These are phyloP conservation scores for Columba guinea DNA, from an alignment of 2,797 vertebrate species.

Conservation along the genomic window DNA sequence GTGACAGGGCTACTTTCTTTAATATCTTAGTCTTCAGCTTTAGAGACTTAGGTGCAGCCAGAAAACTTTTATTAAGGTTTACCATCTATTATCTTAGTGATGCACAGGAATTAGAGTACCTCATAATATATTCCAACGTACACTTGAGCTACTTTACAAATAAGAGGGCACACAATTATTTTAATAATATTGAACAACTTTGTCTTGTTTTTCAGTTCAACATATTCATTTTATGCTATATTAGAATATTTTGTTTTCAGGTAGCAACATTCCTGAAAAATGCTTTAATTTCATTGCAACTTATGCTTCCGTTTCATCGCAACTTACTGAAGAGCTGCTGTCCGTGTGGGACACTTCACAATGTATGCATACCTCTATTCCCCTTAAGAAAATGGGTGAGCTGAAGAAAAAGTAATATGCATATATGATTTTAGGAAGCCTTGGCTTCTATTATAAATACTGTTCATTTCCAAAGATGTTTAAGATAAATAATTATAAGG, in stretches of 20 bases:
- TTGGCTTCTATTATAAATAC: neutral
- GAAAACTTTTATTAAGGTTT: neutral
- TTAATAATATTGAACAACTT: neutral
- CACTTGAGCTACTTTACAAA: neutral
- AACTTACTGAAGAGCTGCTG: neutral
- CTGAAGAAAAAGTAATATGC: neutral
- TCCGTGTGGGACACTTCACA: neutral
- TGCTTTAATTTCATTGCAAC: neutral
- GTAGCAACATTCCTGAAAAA: neutral
- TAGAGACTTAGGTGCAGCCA: neutral
- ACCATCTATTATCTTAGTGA: neutral
- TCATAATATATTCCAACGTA: neutral
- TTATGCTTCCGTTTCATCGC: neutral
- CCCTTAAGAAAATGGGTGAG: neutral
- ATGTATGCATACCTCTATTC: neutral
- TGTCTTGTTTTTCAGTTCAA: neutral
- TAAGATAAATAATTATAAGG: neutral
- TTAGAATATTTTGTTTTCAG: neutral
- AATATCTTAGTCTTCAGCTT: neutral
- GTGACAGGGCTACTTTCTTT: neutral
- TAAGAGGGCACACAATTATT: neutral
- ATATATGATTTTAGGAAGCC: neutral
- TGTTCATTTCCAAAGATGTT: neutral
- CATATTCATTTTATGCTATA: neutral
- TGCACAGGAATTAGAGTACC: neutral